A percentile compares a stretch with the other conserved stretches of the same genome.
Conservation (phyloP, 2,797 vertebrate species). For the Anabacerthia variegaticeps region DNA sequence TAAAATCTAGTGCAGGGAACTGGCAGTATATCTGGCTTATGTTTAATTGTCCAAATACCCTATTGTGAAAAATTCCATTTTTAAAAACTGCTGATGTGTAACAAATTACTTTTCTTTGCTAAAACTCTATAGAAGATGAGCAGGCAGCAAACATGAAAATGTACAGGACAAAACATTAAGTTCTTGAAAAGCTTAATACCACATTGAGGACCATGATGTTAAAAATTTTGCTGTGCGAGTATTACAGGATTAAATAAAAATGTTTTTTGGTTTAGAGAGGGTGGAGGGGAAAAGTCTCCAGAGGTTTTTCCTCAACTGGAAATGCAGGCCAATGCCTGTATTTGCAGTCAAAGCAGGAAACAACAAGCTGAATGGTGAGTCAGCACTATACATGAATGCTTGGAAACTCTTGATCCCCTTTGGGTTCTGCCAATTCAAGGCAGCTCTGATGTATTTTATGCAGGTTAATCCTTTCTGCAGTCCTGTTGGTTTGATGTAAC, state of each 20-base stretch:
- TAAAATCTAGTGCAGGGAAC: slow-evolving; percentile 63
- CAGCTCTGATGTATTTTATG: background rate
- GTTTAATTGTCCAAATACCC: slow-evolving; percentile 69
- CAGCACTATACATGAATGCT: background rate
- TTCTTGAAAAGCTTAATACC: background rate
- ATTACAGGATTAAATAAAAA: background rate
- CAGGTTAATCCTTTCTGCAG: background rate
- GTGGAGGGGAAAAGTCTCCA: accelerated
- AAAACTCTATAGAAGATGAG: slow-evolving; percentile 40
- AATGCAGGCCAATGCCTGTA: background rate
- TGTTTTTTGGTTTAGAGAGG: background rate
- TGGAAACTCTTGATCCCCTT: background rate
- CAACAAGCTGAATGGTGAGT: background rate
- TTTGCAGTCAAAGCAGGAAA: background rate
- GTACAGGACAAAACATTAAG: background rate
- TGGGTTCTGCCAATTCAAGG: background rate
- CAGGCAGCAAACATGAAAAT: slow-evolving; percentile 48
- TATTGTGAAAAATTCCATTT: slow-evolving; percentile 64
- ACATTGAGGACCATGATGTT: background rate
- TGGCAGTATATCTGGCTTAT: slow-evolving; percentile 60
- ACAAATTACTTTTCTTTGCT: slow-evolving; percentile 66
- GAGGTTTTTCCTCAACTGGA: background rate
- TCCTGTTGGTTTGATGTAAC: background rate
- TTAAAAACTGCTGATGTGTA: slow-evolving; percentile 53
- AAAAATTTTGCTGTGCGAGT: background rate